A percentile compares a stretch with the other conserved stretches of the same genome.
Evolutionary conservation across 2,888 invertebrate species (phyloP).

Genomic region (Maniola hyperantus): DNA sequence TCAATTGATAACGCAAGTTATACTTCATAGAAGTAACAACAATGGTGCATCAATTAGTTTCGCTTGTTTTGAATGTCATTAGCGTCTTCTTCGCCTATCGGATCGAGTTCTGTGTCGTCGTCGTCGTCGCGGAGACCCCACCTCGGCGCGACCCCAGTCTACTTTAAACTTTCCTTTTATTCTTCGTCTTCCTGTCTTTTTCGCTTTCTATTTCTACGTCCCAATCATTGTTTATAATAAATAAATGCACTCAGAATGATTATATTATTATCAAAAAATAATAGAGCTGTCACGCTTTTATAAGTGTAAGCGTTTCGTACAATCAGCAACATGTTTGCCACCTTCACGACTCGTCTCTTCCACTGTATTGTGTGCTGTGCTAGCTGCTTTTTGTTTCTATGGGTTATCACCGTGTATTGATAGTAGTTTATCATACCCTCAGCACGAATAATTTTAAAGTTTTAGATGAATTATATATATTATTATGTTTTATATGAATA

Average conservation of each 20-base stretch:
- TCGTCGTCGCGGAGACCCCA: constrained; percentile 27
- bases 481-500: constrained; percentile 29
- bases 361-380: constrained; percentile 82
- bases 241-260: constrained; percentile 75
- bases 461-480: constrained; percentile 28
- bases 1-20: constrained; percentile 58
- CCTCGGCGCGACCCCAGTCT: constrained; percentile 24
- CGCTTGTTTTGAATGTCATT: constrained; percentile 70
- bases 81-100: constrained; percentile 68
- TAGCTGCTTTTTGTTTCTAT: constrained; percentile 83
- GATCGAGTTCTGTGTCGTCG: constrained; percentile 59
- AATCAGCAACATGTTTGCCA: constrained; percentile 79
- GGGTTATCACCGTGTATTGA: constrained; percentile 78
- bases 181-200: constrained; percentile 33
- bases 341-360: constrained; percentile 80
- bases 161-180: constrained; percentile 27
- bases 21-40: constrained; percentile 69
- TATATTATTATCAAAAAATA: constrained; percentile 54
- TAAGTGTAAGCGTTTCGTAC: constrained; percentile 80
- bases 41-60: constrained; percentile 80
- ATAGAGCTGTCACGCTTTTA: constrained; percentile 83
- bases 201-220: constrained; percentile 69
- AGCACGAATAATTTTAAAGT: constrained; percentile 60
- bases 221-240: constrained; percentile 65
- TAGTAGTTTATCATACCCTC: constrained; percentile 68